A percentile compares a stretch with the other conserved stretches of the same genome.
These are phyloP conservation scores for Lasioglossum oenotherae DNA, from an alignment of 2,888 invertebrate genomes.

Conservation along the genomic window DNA sequence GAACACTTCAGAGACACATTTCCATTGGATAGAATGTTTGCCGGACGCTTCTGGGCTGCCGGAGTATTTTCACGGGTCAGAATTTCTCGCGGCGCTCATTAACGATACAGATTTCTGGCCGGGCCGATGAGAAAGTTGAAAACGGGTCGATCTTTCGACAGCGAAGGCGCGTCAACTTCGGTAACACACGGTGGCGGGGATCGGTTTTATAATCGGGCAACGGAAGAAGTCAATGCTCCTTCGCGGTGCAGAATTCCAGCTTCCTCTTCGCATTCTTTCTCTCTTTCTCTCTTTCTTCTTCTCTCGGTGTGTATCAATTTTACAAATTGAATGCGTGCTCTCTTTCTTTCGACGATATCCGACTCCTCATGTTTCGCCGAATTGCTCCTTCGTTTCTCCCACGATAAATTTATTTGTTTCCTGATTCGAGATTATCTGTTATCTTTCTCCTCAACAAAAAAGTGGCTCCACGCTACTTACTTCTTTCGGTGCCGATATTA, in stretches of 20 bases:
- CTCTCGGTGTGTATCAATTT: not conserved
- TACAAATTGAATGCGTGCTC: not conserved
- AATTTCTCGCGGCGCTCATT: conserved; percentile 41
- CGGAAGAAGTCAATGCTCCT: conserved; percentile 48
- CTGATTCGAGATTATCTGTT: conserved; percentile 7
- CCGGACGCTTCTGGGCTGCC: not conserved
- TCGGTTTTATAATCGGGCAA: conserved; percentile 44
- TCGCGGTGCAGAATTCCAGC: conserved; percentile 38
- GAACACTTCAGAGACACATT: not conserved
- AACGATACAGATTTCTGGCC: conserved; percentile 58
- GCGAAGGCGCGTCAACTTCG: conserved; percentile 39
- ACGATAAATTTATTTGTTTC: conserved; percentile 11
- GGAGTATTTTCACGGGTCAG: conserved; percentile 38
- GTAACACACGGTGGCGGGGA: conserved; percentile 30
- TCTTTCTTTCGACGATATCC: not conserved
- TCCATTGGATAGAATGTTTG: not conserved
- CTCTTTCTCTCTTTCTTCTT: not conserved
- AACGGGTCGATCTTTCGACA: conserved; percentile 60
- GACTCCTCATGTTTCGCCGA: not conserved
- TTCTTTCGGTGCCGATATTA: conserved; percentile 6
- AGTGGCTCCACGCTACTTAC: not conserved
- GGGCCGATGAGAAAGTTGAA: conserved; percentile 62
- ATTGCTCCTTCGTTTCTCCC: conserved; percentile 5
- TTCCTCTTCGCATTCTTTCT: not conserved
- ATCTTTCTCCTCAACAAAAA: conserved; percentile 9